Conservation (phyloP, 2,113 vertebrate species). For the Typhlomys cinereus region DNA sequence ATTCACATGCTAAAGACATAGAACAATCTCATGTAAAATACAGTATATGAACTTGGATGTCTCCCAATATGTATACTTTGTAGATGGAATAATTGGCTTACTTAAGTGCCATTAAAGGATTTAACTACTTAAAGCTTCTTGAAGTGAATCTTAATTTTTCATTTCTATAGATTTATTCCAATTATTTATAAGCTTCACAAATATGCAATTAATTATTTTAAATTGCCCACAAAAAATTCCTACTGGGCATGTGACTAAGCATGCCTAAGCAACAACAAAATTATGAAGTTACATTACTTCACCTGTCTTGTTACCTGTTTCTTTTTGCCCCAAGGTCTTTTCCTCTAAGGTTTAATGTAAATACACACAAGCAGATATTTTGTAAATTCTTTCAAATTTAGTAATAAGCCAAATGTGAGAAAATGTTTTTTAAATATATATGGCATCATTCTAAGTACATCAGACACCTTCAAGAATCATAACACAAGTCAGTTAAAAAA, state of each 20-base stretch:
- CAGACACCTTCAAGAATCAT: background rate
- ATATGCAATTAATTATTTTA: background rate
- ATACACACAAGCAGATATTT: background rate
- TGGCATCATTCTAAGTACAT: background rate
- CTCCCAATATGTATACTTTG: background rate
- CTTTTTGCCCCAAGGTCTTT: background rate
- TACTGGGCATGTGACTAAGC: background rate
- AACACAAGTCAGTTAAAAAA: background rate
- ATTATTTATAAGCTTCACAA: background rate
- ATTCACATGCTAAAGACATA: background rate
- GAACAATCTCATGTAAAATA: slow-evolving; percentile 43
- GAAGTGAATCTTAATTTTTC: background rate
- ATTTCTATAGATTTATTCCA: background rate
- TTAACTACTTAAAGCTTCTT: background rate
- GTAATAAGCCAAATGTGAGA: background rate
- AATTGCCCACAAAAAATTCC: background rate
- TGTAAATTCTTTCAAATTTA: slow-evolving; percentile 19
- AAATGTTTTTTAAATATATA: background rate
- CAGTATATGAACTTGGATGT: background rate
- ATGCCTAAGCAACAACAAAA: background rate
- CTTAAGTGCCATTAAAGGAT: background rate
- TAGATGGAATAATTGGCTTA: background rate
- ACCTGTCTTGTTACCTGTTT: background rate
- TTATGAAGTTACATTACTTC: background rate
- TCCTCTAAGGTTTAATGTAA: background rate